Conservation (phyloP, 2,797 vertebrate species). For the Sebastes melanostomus region DNA sequence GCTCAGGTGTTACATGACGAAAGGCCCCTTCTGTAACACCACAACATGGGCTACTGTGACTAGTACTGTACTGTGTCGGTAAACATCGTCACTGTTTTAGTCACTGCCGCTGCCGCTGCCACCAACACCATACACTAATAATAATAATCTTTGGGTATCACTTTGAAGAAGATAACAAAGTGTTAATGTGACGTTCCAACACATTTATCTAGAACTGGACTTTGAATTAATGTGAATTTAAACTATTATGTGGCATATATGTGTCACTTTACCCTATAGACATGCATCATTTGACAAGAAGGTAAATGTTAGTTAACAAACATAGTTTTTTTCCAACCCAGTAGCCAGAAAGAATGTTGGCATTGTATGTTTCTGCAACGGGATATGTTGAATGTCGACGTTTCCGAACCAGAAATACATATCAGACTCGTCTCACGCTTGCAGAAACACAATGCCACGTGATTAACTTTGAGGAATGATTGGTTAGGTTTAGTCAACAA, state of each 20-base stretch:
- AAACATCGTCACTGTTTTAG: slow-evolving; percentile 31
- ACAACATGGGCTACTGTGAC: slow-evolving; percentile 31
- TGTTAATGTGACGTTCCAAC: neutral
- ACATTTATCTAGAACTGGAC: neutral
- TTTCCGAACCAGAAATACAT: no score
- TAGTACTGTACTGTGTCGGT: slow-evolving; percentile 45
- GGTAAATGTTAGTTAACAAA: no score
- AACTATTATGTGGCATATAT: neutral
- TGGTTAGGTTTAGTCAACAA: no score
- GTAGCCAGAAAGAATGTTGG: no score
- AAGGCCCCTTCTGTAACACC: slow-evolving; percentile 50
- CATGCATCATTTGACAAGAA: neutral
- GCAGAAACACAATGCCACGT: no score
- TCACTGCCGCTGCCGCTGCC: slow-evolving; percentile 11
- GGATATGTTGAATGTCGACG: no score
- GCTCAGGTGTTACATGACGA: slow-evolving; percentile 46
- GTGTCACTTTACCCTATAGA: neutral
- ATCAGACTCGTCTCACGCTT: no score
- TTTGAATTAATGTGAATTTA: neutral
- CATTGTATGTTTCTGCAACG: no score
- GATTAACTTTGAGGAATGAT: no score
- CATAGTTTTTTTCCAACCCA: no score
- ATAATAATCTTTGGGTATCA: neutral
- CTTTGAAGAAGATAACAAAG: neutral
- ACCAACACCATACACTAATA: neutral